Base-by-base conservation (phyloP, 2,113 vertebrate genomes). In the Ceyx margarethae region DNA sequence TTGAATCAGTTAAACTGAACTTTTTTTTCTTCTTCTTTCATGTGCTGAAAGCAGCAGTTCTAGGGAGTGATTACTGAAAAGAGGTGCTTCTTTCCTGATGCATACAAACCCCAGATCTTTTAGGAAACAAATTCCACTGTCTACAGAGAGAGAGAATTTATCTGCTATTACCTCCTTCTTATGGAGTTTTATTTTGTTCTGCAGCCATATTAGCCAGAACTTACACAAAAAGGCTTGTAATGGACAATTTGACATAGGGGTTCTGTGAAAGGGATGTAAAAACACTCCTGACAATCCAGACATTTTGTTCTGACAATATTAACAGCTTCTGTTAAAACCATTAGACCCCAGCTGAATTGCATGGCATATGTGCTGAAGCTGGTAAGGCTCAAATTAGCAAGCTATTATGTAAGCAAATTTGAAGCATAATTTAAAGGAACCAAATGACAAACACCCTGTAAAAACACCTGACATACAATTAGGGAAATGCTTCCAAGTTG, bases 221-320 rank as follows among this genome's bases (percentile, higher is more conserved):
- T 37, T 29, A 77, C 12, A 93, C 35, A 87, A 82, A 93, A 51
- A 71, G 22, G 31, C 37, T 92, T 81, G 69, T 83, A 85, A 74
- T 19, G 26, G 56, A 51, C 31, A 87, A 83, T 71, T 40, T 85
- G 72, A 89, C 76, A 46, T 14, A 69, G 23, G 42, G 71, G 28
- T 48, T 93, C 51, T 62, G 29, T 74, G 58, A 73, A 95, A 71
- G 23, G 43, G 29, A 85, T 29, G 13, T n/a, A 79, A 81, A 91
- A 93, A 81, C 28, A 58, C 21, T 77, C 67, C 65, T 83, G 64
- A 66, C 33, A 74, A 85, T 71, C 25, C 60, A 89, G 82, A 90
- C 76, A 87, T 93, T 83, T 64, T 87, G 72, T 93, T 91, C 87
- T 74, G 72, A 62, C 68, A 87, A 66, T 66, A 93, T 80, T 87